Evolutionary conservation across 2,888 invertebrate species (phyloP).

Genomic region (Hyppa rectilinea): DNA sequence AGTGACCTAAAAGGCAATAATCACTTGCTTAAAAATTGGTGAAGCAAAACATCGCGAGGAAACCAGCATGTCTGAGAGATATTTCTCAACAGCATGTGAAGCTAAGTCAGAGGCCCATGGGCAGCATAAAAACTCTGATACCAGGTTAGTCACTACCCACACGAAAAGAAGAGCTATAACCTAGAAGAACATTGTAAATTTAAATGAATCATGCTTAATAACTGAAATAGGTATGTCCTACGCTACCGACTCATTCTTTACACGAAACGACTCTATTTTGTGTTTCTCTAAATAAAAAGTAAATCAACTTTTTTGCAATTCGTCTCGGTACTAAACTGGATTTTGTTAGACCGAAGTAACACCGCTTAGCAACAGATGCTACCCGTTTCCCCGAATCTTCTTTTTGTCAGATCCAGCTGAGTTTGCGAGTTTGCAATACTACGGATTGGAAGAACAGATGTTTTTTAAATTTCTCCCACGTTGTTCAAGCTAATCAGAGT

Average conservation of each 20-base stretch:
- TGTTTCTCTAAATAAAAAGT: not conserved
- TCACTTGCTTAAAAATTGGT: no score
- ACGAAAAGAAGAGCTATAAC: no score
- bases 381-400: not conserved
- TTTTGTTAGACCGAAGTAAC: not conserved
- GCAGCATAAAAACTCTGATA: no score
- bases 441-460: not conserved
- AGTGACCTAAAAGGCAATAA: no score
- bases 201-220: not conserved
- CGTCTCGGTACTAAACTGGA: not conserved
- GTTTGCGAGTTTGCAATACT: constrained; percentile 16
- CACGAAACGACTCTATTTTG: no score
- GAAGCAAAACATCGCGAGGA: no score
- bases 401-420: constrained; percentile 16
- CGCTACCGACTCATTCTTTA: not conserved
- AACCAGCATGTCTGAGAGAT: no score
- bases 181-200: not conserved
- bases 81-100: no score
- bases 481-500: not conserved
- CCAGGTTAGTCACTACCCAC: no score
- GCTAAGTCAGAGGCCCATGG: no score
- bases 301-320: not conserved
- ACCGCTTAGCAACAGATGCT: constrained; percentile 24
- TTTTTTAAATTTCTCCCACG: not conserved
- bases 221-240: no score